phyloP scores from a whole-genome alignment of 2,888 invertebrate genomes.

The Eurytoma adleriae region DNA sequence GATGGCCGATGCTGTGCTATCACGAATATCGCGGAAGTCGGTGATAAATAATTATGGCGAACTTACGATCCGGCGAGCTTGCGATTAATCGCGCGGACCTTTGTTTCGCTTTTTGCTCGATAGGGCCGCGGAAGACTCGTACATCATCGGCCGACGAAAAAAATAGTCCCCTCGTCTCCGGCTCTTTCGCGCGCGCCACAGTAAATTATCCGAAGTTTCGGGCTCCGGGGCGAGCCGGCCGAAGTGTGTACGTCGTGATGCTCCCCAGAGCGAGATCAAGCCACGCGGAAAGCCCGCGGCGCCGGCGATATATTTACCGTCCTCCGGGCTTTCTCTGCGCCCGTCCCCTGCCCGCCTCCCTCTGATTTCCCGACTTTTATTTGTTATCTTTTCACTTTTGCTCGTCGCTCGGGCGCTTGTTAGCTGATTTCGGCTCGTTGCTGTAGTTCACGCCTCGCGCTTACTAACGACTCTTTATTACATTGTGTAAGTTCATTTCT shows the following conservation, averaged over 20 bases:
- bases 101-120: not conserved
- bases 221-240: not conserved
- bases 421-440: not conserved
- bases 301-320: conserved; percentile 28
- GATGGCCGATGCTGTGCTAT: not conserved
- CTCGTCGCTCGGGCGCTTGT: conserved; percentile 1
- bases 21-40: not conserved
- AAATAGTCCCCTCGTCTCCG: not conserved
- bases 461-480: no score
- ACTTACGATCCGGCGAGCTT: not conserved
- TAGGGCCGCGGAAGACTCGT: not conserved
- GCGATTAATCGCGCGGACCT: not conserved
- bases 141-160: conserved; percentile 4
- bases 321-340: not conserved
- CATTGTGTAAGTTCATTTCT: no score
- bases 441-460: not conserved
- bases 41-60: not conserved
- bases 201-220: conserved; percentile 39
- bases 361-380: no score
- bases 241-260: not conserved
- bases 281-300: conserved; percentile 33
- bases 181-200: conserved; percentile 2
- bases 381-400: not conserved
- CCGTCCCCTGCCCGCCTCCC: no score
- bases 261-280: conserved; percentile 19